Conservation (phyloP, 1,140 invertebrate species). For the Magallana angulata region DNA sequence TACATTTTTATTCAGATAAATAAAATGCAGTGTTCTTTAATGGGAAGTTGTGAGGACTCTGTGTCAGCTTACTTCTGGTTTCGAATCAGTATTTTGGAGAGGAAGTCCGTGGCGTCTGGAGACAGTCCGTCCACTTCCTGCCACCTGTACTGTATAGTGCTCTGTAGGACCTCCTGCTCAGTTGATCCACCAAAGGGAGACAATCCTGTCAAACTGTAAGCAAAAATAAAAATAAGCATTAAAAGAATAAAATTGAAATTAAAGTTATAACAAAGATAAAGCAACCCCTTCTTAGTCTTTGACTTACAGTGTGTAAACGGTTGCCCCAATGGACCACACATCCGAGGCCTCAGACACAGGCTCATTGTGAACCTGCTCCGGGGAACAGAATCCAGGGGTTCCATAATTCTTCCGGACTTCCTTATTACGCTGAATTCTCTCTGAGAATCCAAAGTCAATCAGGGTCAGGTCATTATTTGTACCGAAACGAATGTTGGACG, state of each 20-base stretch:
- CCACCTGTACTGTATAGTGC: conserved; percentile 98
- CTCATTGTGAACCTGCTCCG: conserved; percentile 89
- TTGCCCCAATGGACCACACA: conserved; percentile 99
- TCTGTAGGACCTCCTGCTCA: conserved; percentile 97
- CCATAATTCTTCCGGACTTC: conserved; percentile 87
- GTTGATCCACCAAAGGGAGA: conserved; percentile 98
- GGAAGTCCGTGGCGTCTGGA: conserved; percentile 98
- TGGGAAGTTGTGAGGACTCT: background rate
- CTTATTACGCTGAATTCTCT: conserved; percentile 85
- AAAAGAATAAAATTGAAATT: background rate
- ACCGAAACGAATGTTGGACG: conserved; percentile 96
- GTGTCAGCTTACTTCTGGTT: conserved; percentile 91
- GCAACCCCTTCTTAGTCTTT: background rate
- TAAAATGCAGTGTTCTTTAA: too few species aligned
- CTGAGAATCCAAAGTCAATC: conserved; percentile 90
- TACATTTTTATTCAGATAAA: too few species aligned
- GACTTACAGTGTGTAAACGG: conserved; percentile 96
- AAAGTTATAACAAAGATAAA: background rate
- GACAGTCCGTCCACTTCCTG: conserved; percentile 96
- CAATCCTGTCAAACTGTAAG: conserved; percentile 90
- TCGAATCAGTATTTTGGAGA: conserved; percentile 92
- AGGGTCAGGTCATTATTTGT: conserved; percentile 96
- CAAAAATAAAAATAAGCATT: background rate
- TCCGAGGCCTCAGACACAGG: conserved; percentile 85
- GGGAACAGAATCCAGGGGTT: conserved; percentile 95